Evolutionary conservation across 2,888 invertebrate genomes (phyloP), one percentile per base, ranked within the genome.

Genomic region (Blastobasis lacticolella): DNA sequence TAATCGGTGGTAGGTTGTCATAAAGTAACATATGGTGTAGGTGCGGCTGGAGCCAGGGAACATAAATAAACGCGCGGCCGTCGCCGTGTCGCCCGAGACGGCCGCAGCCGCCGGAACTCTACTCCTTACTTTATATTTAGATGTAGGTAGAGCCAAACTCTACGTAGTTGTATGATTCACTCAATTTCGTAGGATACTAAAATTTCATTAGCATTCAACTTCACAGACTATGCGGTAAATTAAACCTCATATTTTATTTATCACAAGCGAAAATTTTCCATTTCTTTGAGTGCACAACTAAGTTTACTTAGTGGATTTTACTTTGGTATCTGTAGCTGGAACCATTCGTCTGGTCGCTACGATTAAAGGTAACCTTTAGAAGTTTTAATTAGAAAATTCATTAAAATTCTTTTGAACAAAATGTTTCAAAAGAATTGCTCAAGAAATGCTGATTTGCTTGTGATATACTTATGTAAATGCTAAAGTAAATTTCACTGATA

Each of bases 1-100:
- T 78, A 75, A 78, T 77, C 71, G 67, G 70, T 71, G 75, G 75
- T 66, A 68, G 75, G 75, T 73, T 75, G 81, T 82, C 82, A 79
- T 85, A 81, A 84, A 82, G 76, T 75, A 83, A 81, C 86, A 86
- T 86, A 82, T 87, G 85, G 84, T 75, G 79, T 75, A 81, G 81
- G 83, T 78, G 81, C 71, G 75, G 71, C 79, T 78, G 79, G 80
- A 81, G 78, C 80, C 78, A 77, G 81, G 79, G 79, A 81, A 84
- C 82, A 81, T 82, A 86, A 86, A 87, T 85, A 86, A 86, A 83
- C 81, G 76, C 71, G 72, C 74, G 75, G 65, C 73, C 41, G 38
- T 23, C 41, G 5, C 10, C 5, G 66, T 73, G 69, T 66, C 70
- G 71, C 65, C 67, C 65, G 65, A 63, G 67, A 67, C 67, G 69